Evolutionary conservation across 2,888 invertebrate species (phyloP), one percentile per base, ranked within the genome.

Genomic region (Zygogramma bicolorata): DNA sequence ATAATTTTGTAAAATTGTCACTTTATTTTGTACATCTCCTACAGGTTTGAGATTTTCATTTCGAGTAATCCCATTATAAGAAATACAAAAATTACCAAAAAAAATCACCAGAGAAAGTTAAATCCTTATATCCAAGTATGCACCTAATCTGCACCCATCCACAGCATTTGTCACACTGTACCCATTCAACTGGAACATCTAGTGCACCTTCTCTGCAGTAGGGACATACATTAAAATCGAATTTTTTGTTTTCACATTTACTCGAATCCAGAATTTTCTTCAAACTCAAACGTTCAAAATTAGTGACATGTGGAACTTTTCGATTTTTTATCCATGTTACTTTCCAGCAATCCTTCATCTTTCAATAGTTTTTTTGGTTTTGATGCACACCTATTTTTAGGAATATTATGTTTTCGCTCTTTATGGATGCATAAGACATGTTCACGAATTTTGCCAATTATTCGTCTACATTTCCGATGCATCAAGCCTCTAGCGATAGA

Each of bases 21-120:
- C 6, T 10, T 58, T 27, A 58, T 58, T 58, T 27, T 58, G 58
- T 27, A 1, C 27, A 2, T 27, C 58, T 27, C 8, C 18, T 6
- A 27, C 58, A 58, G 27, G 27, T 25, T 25, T 27, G 25, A 20
- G 3, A 58, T 13, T 10, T 58, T 25, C 13, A 8, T 27, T 58
- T n/a, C n/a, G 10, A 27, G 6, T 25, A 7, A 1, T 58, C 8
- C 5, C 25, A 22, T 27, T 25, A 58, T 27, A 7, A 29, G 25
- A 1, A 58, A 60, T 31, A 46, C 49, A 63, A 25, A 7, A 27
- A 2, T 63, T 31, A 18, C 63, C 13, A 63, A 29, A 25, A 5
- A 40, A 62, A 62, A 1, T 62, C 40, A 25, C 62, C 62, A 22
- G 62, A 62, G 13, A 42, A 62, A 8, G 42, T 62, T n/a, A 62